Evolutionary conservation across 2,888 invertebrate genomes (phyloP).

Genomic region (Ornithoptera priamus): DNA sequence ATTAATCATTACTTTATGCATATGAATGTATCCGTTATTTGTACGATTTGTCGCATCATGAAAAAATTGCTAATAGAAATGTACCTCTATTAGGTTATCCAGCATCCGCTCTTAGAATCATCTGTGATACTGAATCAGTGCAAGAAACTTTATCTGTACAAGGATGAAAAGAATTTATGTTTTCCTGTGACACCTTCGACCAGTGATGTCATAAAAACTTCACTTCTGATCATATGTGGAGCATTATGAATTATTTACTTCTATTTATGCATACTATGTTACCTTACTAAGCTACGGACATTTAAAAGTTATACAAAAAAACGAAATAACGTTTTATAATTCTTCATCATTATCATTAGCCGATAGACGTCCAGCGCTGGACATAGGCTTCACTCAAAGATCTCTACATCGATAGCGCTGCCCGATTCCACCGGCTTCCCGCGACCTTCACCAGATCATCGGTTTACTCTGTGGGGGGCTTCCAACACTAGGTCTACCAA

Average conservation of each 20-base stretch:
- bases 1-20: background rate
- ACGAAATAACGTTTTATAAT: too few relatives aligned
- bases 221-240: background rate
- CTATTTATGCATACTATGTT: background rate
- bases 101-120: background rate
- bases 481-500: too few relatives aligned
- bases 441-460: too few relatives aligned
- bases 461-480: too few relatives aligned
- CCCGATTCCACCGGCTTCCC: too few relatives aligned
- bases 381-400: too few relatives aligned
- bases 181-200: background rate
- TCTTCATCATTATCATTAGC: too few relatives aligned
- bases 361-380: too few relatives aligned
- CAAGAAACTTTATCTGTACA: background rate
- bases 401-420: too few relatives aligned
- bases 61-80: background rate
- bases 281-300: too few relatives aligned
- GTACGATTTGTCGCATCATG: background rate
- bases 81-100: background rate
- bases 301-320: too few relatives aligned
- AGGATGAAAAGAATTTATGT: constrained; percentile 1
- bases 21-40: background rate
- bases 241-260: background rate
- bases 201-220: background rate
- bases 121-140: background rate